These are phyloP conservation scores for Pipra filicauda DNA, from an alignment of 2,113 vertebrate species.

Conservation along the genomic window DNA sequence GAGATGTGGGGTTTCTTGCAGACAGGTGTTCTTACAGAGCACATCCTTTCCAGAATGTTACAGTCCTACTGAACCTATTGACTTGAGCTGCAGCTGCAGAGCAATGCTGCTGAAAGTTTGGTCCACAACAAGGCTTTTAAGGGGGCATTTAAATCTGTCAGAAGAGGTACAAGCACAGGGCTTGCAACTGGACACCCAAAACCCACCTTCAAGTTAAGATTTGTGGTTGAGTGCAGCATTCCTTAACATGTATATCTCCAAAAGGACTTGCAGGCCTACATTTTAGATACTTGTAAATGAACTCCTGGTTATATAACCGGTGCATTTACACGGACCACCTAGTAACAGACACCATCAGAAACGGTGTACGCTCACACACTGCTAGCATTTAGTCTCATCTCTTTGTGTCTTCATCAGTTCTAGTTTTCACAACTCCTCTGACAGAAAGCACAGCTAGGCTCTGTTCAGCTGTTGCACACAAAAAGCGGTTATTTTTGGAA, in stretches of 20 bases:
- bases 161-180: fast-evolving
- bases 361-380: not conserved
- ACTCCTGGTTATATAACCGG: not conserved
- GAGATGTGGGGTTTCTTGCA: not conserved
- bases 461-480: not conserved
- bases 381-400: not conserved
- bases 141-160: not conserved
- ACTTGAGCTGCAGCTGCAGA: not conserved
- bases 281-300: not conserved
- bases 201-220: not conserved
- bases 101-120: not conserved
- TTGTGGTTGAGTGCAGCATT: not conserved
- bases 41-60: not conserved
- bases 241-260: not conserved
- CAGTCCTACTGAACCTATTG: not conserved
- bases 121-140: not conserved
- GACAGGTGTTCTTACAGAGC: not conserved
- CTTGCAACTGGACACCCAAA: not conserved
- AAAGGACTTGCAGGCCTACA: not conserved
- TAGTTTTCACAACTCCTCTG: not conserved
- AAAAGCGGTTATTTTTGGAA: not conserved
- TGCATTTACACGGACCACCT: not conserved
- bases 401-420: not conserved
- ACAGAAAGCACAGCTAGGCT: not conserved
- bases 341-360: not conserved